A percentile compares a stretch with the other conserved stretches of the same genome.
phyloP scores from a whole-genome alignment of 2,797 vertebrate species.

The Fratercula arctica region DNA sequence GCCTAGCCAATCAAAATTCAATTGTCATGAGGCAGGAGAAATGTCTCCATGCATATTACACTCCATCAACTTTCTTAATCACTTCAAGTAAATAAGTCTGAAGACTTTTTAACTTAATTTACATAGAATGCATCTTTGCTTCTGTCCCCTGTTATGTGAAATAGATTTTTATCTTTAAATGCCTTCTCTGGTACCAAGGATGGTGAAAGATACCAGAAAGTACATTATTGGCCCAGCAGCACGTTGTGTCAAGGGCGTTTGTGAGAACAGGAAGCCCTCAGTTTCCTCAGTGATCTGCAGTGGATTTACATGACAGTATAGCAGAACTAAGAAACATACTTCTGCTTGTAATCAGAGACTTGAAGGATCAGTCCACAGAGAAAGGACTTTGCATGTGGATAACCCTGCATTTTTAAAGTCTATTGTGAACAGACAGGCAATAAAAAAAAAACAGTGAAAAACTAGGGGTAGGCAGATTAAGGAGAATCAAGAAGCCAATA shows the following conservation, averaged over 20 bases:
- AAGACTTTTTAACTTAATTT: background rate
- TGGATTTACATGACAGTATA: background rate
- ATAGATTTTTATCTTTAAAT: background rate
- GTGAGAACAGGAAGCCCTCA: background rate
- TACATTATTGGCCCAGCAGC: background rate
- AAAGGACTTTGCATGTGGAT: background rate
- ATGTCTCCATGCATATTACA: background rate
- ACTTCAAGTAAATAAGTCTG: background rate
- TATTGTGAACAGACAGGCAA: background rate
- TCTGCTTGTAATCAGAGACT: background rate
- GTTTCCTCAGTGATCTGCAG: background rate
- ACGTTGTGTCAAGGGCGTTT: background rate
- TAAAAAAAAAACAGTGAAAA: background rate
- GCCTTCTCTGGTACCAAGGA: background rate
- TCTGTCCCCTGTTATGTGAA: background rate
- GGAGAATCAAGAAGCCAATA: background rate
- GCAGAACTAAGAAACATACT: background rate
- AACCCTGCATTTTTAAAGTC: background rate
- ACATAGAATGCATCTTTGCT: background rate
- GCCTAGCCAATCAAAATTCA: slow-evolving; percentile 19
- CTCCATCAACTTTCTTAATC: slow-evolving; percentile 17
- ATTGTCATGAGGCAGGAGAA: slow-evolving; percentile 9
- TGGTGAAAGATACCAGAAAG: background rate
- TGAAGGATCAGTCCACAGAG: background rate
- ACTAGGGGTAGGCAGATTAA: background rate